Evolutionary conservation across 2,113 vertebrate genomes (phyloP).

Genomic region (Pelodiscus sinensis): DNA sequence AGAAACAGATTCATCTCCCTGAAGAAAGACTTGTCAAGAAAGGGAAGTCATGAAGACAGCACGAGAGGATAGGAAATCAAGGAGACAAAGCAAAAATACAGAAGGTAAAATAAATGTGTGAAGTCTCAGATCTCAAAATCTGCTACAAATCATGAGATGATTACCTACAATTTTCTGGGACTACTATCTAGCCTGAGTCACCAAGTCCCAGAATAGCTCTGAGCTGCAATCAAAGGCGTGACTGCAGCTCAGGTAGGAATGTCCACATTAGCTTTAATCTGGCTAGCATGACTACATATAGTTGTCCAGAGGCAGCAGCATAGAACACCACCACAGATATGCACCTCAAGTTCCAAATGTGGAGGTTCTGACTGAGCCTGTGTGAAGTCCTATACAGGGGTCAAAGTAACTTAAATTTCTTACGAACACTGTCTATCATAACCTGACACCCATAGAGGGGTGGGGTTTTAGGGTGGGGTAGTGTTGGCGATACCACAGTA

Average conservation of each 20-base stretch:
- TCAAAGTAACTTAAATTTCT: too few relatives aligned
- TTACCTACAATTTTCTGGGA: not conserved
- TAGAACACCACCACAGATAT: not conserved
- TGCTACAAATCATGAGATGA: not conserved
- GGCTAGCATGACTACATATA: not conserved
- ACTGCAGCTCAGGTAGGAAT: not conserved
- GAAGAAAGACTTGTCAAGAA: not conserved
- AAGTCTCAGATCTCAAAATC: not conserved
- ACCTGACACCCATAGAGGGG: too few relatives aligned
- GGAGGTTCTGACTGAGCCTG: not conserved
- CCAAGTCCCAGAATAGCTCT: not conserved
- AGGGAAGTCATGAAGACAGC: not conserved
- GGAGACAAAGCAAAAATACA: not conserved
- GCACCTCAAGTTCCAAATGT: not conserved
- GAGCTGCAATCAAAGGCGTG: not conserved
- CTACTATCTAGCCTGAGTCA: not conserved
- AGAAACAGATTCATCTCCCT: not conserved
- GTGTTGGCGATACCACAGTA: too few relatives aligned
- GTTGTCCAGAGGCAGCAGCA: not conserved
- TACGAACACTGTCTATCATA: too few relatives aligned
- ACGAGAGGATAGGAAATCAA: not conserved
- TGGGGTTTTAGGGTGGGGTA: too few relatives aligned
- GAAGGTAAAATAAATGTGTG: not conserved
- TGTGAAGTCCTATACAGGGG: not conserved
- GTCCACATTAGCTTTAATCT: not conserved